Evolutionary conservation across 2,797 vertebrate species (phyloP), one percentile per base, ranked within the genome.

Genomic region (Tamandua tetradactyla): DNA sequence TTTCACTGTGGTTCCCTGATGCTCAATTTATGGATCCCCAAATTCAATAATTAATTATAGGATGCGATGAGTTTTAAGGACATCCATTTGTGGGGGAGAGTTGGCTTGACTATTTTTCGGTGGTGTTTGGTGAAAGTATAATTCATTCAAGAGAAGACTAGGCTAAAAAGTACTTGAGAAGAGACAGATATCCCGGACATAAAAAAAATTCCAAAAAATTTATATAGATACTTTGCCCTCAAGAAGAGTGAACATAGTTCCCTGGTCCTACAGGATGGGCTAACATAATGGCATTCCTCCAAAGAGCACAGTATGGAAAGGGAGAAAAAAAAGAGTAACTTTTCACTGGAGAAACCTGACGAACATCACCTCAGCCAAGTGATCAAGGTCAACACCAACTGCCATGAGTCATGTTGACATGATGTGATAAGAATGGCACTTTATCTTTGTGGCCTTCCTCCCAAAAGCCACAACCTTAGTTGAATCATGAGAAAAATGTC

Each of bases 151-250:
- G 79, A 32, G 35, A 49, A 78, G 71, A 42, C 66, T 66, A 74
- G 18, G 37, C 13, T 20, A 75, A 30, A 68, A 68, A 18, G 69
- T 57, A 42, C 76, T 92, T 5, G 23, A 79, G 57, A 62, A 84
- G 90, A 22, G 40, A 81, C 22, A 69, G 25, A n/a, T 61, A 20
- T 83, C 37, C 35, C 6, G 0, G 59, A 47, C 10, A 55, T 74
- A 87, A 85, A 57, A 87, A 85, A 57, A 84, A 90, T 92, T 87
- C 7, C 72, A 80, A 68, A 75, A 79, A 37, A 84, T 76, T 82
- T 62, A 44, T 35, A 30, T 57, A 71, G 71, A 11, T 71, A 25
- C 23, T 68, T 15, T 52, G n/a, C 17, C 40, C 35, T 84, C 6
- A 3, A 35, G 35, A 35, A 68, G 15, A 11, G n/a, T 10, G 71